These are phyloP conservation scores for Neria commutata DNA, from an alignment of 2,888 invertebrate genomes.

Conservation along the genomic window DNA sequence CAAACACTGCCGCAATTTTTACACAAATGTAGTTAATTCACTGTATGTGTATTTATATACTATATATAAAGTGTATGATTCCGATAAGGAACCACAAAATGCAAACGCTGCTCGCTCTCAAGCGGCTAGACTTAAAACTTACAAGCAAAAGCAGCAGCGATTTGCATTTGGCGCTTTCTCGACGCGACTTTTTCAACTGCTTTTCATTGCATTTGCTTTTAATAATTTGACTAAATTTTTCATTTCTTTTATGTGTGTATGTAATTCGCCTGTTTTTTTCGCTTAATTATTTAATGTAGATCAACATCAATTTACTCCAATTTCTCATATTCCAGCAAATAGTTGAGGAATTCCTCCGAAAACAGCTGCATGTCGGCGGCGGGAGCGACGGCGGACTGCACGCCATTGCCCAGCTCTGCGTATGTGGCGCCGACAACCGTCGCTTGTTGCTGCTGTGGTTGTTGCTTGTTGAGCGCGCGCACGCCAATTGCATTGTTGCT, in stretches of 20 bases:
- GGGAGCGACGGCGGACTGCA: conserved; percentile 34
- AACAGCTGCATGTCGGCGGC: conserved; percentile 67
- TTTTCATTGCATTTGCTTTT: conserved; percentile 10
- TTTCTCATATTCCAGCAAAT: conserved; percentile 70
- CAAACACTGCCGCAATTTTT: no score
- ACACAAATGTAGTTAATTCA: no score
- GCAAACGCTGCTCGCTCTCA: no score
- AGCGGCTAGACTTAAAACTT: no score
- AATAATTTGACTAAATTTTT: conserved; percentile 31
- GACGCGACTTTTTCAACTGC: not conserved
- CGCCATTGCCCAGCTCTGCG: conserved; percentile 14
- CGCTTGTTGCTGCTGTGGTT: conserved; percentile 18
- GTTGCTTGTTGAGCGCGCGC: no score
- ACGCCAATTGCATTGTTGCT: not conserved
- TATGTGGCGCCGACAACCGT: conserved; percentile 13
- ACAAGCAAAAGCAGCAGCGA: no score
- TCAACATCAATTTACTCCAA: conserved; percentile 43
- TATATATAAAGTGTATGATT: no score
- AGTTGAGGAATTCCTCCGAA: conserved; percentile 69
- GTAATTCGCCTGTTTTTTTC: not conserved
- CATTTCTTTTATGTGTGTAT: not conserved
- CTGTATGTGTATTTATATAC: no score
- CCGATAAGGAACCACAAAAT: no score
- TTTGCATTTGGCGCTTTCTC: not conserved
- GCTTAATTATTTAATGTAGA: conserved; percentile 1